Evolutionary conservation across 2,797 vertebrate species (phyloP).

Genomic region (Acipenser oxyrinchus): DNA sequence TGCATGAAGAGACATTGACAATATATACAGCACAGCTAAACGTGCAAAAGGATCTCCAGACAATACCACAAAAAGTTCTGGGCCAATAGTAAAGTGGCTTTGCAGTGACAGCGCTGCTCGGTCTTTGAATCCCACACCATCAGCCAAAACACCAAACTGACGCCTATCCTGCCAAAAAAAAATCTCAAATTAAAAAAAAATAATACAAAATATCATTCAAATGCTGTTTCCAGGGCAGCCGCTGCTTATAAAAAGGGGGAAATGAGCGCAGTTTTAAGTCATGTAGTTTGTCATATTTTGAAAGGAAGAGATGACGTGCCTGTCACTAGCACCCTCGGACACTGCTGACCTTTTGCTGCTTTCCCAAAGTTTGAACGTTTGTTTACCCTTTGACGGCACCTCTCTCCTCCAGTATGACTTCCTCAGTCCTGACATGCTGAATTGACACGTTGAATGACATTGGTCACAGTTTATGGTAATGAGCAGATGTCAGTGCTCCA

Average conservation of each 20-base stretch:
- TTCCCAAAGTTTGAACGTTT: conserved; percentile 49
- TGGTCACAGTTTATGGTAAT: conserved; percentile 36
- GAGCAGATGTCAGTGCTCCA: conserved; percentile 33
- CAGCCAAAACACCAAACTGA: too few relatives aligned
- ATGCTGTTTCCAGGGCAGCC: too few relatives aligned
- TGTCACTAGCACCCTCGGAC: conserved; percentile 48
- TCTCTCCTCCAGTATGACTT: conserved; percentile 25
- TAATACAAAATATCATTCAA: too few relatives aligned
- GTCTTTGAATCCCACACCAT: too few relatives aligned
- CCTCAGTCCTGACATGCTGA: conserved; percentile 31
- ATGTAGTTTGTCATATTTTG: conserved; percentile 41
- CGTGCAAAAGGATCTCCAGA: too few relatives aligned
- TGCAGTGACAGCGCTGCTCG: too few relatives aligned
- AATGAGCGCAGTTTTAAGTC: conserved; percentile 48
- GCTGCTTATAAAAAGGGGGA: conserved; percentile 17
- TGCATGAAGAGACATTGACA: too few relatives aligned
- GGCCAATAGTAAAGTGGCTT: too few relatives aligned
- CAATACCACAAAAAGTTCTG: too few relatives aligned
- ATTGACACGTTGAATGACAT: conserved; percentile 38
- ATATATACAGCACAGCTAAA: too few relatives aligned
- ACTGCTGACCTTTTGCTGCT: conserved; percentile 45
- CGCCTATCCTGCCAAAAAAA: too few relatives aligned
- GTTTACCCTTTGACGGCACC: conserved; percentile 49
- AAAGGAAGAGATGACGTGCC: conserved; percentile 41
- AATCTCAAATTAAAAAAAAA: too few relatives aligned